Conservation (phyloP, 2,797 vertebrate species). For the Mus spretus region DNA sequence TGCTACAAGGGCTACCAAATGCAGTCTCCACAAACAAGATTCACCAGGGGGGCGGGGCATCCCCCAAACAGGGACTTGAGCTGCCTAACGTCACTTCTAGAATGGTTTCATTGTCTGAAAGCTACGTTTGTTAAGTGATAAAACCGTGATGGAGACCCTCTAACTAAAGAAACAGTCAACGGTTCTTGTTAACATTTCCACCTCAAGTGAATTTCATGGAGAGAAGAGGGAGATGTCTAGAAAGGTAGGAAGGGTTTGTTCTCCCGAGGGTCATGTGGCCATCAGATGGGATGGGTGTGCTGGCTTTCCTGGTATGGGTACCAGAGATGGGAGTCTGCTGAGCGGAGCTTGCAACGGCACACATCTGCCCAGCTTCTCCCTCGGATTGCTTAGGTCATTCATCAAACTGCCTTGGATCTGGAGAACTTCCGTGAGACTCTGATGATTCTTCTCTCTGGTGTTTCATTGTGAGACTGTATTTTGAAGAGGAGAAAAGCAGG, state of each 20-base stretch:
- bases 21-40: constrained; percentile 72
- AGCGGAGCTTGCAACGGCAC: rapidly evolving
- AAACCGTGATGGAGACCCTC: not conserved
- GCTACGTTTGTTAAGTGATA: constrained; percentile 56
- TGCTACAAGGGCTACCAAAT: constrained; percentile 79
- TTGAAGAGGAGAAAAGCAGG: not conserved
- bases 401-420: not conserved
- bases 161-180: constrained; percentile 63
- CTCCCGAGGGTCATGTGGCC: not conserved
- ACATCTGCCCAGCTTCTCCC: not conserved
- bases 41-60: constrained; percentile 63
- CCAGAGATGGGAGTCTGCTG: rapidly evolving
- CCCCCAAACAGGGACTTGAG: not conserved
- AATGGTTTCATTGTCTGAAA: not conserved
- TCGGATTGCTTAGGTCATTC: not conserved
- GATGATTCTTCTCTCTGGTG: not conserved
- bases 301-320: rapidly evolving
- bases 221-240: not conserved
- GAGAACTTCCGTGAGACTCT: not conserved
- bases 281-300: rapidly evolving
- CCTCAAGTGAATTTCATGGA: not conserved
- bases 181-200: not conserved
- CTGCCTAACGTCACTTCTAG: not conserved
- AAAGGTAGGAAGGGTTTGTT: rapidly evolving
- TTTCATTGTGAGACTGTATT: not conserved